A percentile compares a stretch with the other conserved stretches of the same genome.
phyloP scores from a whole-genome alignment of 2,797 vertebrate genomes.

The Pseudochromis fuscus region DNA sequence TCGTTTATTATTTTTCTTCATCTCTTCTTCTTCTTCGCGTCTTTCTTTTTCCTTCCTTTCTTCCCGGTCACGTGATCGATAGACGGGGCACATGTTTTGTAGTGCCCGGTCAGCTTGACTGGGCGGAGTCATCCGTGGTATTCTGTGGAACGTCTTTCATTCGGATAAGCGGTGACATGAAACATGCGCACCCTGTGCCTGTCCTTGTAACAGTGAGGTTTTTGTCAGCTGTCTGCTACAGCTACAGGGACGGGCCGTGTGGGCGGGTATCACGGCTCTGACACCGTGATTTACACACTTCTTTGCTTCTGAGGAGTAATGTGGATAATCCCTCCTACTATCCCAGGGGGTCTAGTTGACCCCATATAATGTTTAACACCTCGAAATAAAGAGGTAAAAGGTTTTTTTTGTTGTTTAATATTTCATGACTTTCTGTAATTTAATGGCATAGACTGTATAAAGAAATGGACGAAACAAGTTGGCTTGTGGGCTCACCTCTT shows the following conservation, averaged over 20 bases:
- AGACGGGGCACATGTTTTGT: rapidly evolving
- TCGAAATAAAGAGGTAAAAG: too few relatives aligned
- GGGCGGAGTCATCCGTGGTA: conserved; percentile 21
- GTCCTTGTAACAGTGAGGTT: conserved; percentile 19
- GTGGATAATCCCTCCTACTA: too few relatives aligned
- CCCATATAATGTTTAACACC: too few relatives aligned
- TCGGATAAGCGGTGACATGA: neutral
- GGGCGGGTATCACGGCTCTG: neutral
- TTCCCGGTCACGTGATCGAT: conserved; percentile 68
- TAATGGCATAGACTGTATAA: too few relatives aligned
- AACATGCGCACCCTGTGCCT: conserved; percentile 45
- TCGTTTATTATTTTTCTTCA: neutral
- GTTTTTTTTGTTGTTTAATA: too few relatives aligned
- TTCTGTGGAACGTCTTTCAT: rapidly evolving
- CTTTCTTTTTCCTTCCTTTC: conserved; percentile 26
- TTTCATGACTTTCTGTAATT: too few relatives aligned
- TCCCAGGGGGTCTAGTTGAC: too few relatives aligned
- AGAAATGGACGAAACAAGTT: too few relatives aligned
- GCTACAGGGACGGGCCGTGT: conserved; percentile 1
- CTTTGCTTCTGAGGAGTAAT: neutral
- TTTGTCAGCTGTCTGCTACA: neutral
- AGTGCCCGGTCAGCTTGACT: rapidly evolving
- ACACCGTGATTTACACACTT: too few relatives aligned
- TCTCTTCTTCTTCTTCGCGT: conserved; percentile 8
- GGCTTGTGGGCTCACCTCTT: too few relatives aligned